A percentile compares a stretch with the other conserved stretches of the same genome.
Evolutionary conservation across 2,113 vertebrate species (phyloP).

Genomic region (Melanerpes aurifrons): DNA sequence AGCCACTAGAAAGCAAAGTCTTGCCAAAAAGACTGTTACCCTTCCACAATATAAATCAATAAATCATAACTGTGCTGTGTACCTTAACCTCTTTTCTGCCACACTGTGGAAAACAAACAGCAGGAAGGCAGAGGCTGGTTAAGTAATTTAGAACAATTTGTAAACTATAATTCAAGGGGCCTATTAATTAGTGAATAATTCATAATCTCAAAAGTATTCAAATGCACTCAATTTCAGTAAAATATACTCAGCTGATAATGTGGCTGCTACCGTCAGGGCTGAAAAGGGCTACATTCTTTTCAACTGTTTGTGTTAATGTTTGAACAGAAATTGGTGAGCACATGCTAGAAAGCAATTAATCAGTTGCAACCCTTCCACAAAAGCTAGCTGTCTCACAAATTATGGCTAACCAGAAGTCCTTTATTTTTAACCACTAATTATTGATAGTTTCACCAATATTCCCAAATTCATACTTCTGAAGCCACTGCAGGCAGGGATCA

Average conservation of each 20-base stretch:
- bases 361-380: not conserved
- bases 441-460: not conserved
- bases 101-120: not conserved
- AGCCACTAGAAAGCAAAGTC: not conserved
- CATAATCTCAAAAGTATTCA: not conserved
- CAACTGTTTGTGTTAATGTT: not conserved
- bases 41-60: slow-evolving; percentile 29
- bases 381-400: not conserved
- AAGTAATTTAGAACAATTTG: slow-evolving; percentile 11
- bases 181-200: slow-evolving; percentile 31
- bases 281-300: not conserved
- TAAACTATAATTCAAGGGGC: not conserved
- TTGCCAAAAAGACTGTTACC: slow-evolving; percentile 42
- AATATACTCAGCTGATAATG: not conserved
- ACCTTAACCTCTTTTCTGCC: slow-evolving; percentile 18
- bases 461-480: not conserved
- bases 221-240: not conserved
- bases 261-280: not conserved
- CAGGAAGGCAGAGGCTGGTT: not conserved
- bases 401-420: not conserved
- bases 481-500: not conserved
- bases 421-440: not conserved
- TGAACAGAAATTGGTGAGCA: not conserved
- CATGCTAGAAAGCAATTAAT: not conserved
- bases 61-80: slow-evolving; percentile 25